A percentile compares a stretch with the other conserved stretches of the same genome.
Conservation (phyloP, 2,113 vertebrate species). For the Steatornis caripensis region DNA sequence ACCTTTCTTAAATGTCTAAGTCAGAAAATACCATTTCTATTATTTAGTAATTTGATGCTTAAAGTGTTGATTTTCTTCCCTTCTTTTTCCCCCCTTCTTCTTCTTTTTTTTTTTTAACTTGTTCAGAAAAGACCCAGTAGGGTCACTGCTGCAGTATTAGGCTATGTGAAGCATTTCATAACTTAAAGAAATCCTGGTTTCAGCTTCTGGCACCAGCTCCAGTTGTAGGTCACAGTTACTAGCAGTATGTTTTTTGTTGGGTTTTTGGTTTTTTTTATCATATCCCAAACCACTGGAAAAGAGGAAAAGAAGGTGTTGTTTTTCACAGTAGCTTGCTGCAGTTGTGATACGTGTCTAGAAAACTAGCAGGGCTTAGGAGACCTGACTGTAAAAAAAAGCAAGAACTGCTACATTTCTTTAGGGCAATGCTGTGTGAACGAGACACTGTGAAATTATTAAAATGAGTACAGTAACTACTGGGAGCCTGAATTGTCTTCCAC, state of each 20-base stretch:
- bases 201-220: constrained; percentile 41
- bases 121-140: constrained; percentile 17
- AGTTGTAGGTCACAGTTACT: constrained; percentile 51
- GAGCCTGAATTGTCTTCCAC: not conserved
- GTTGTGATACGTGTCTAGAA: constrained; percentile 10
- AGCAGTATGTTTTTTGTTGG: constrained; percentile 19
- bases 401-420: not conserved
- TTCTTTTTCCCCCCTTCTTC: fast-evolving
- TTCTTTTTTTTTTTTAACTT: not conserved
- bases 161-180: constrained; percentile 53
- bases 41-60: constrained; percentile 61
- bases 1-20: constrained; percentile 62
- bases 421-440: fast-evolving
- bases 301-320: constrained; percentile 62
- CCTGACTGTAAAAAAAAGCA: not conserved
- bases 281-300: constrained; percentile 51
- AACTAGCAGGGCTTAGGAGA: not conserved
- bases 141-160: constrained; percentile 54
- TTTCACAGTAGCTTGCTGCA: constrained; percentile 54
- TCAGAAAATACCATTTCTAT: constrained; percentile 64
- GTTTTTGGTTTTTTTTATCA: not conserved
- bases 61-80: not conserved
- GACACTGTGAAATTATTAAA: not conserved
- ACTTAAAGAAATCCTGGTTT: constrained; percentile 63
- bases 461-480: not conserved